phyloP scores from a whole-genome alignment of 2,797 vertebrate genomes.

The Eulemur albifrons region DNA sequence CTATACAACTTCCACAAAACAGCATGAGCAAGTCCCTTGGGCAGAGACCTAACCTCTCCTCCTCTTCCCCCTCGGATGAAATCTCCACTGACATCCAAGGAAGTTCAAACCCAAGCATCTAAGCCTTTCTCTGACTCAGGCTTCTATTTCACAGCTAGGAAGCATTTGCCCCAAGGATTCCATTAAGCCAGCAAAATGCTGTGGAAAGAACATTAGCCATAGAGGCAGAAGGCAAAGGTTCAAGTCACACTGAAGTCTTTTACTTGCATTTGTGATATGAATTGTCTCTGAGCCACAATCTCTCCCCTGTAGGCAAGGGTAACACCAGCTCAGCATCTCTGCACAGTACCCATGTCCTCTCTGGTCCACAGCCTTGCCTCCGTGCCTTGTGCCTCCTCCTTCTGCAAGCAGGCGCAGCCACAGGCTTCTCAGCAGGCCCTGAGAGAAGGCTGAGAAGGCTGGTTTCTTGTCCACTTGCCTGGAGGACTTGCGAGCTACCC shows the following conservation, averaged over 20 bases:
- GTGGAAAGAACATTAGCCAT: not conserved
- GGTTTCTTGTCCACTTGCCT: not conserved
- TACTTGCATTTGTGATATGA: not conserved
- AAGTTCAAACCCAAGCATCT: not conserved
- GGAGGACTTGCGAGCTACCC: not conserved
- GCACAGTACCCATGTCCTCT: fast-evolving
- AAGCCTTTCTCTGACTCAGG: not conserved
- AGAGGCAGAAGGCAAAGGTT: not conserved
- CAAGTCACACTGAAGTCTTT: not conserved
- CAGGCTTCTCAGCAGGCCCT: not conserved
- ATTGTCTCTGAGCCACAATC: not conserved
- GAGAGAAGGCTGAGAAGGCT: fast-evolving
- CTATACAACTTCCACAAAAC: not conserved
- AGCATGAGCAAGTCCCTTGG: not conserved
- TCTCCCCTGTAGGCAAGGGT: not conserved
- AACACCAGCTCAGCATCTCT: not conserved
- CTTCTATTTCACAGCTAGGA: not conserved
- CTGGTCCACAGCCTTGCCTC: not conserved
- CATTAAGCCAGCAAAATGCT: not conserved
- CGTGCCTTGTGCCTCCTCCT: not conserved
- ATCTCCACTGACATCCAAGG: not conserved
- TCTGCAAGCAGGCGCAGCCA: not conserved
- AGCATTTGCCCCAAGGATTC: not conserved
- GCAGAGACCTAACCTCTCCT: not conserved
- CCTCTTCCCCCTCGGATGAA: not conserved